These are phyloP conservation scores for Exaiptasia diaphana DNA, from an alignment of 64 coral and sea anemone species.

Conservation along the genomic window DNA sequence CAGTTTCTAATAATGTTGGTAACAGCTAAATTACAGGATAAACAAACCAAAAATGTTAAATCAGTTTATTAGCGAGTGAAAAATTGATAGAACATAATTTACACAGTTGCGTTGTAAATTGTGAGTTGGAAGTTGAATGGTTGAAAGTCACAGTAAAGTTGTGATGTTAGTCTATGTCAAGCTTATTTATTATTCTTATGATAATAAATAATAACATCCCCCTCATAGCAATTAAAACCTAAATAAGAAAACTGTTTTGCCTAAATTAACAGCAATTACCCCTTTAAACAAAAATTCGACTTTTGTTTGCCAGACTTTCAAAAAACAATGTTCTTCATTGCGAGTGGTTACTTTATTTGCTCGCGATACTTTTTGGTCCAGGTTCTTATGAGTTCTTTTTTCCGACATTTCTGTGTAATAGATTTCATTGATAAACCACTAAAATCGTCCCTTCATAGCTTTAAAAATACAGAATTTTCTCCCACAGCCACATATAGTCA, in stretches of 20 bases:
- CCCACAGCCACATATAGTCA: too few relatives aligned
- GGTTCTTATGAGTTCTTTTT: too few relatives aligned
- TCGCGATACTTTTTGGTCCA: too few relatives aligned
- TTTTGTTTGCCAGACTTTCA: background rate
- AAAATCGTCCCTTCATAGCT: too few relatives aligned
- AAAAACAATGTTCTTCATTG: background rate
- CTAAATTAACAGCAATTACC: background rate
- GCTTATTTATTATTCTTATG: background rate
- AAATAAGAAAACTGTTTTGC: background rate
- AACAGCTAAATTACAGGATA: background rate
- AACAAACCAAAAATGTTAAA: background rate
- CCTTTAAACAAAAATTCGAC: background rate
- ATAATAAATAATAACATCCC: background rate
- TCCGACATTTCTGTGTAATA: too few relatives aligned
- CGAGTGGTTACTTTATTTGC: too few relatives aligned
- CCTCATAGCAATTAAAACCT: background rate
- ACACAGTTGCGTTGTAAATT: background rate
- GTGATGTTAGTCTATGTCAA: background rate
- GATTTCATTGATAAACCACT: too few relatives aligned
- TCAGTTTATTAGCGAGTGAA: background rate
- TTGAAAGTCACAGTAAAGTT: background rate
- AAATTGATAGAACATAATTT: background rate
- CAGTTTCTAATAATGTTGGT: background rate
- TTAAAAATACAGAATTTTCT: too few relatives aligned
- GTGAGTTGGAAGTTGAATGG: background rate